phyloP scores from a whole-genome alignment of 35 echinoderm and acorn worm species.

The Holothuria glaberrima region DNA sequence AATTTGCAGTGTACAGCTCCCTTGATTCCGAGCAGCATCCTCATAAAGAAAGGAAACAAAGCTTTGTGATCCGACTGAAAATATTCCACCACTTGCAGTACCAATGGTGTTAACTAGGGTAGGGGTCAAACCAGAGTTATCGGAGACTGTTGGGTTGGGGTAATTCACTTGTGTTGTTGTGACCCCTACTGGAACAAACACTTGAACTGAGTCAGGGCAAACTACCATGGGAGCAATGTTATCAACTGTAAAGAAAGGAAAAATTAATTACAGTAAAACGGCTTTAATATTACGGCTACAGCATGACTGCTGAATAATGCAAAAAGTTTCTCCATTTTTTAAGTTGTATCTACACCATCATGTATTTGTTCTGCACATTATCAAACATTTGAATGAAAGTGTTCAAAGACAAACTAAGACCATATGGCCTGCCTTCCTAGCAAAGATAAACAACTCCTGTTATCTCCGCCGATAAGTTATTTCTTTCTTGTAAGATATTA shows the following conservation, averaged over 20 bases:
- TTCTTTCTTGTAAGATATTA: too few species aligned
- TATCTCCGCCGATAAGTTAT: too few species aligned
- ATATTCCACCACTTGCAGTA: not conserved
- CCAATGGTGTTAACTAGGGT: not conserved
- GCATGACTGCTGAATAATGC: too few species aligned
- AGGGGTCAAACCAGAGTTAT: slow-evolving; percentile 11
- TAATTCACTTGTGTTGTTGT: not conserved
- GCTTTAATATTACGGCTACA: too few species aligned
- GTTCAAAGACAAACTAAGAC: too few species aligned
- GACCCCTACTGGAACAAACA: not conserved
- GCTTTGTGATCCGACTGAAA: not conserved
- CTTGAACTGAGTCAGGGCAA: not conserved
- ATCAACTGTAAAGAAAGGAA: not conserved
- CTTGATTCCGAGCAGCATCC: slow-evolving; percentile 16
- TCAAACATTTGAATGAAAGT: too few species aligned
- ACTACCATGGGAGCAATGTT: not conserved
- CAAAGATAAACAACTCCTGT: too few species aligned
- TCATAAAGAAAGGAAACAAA: slow-evolving; percentile 19
- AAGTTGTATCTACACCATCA: too few species aligned
- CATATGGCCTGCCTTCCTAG: too few species aligned
- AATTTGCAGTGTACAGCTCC: not conserved
- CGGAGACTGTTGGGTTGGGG: not conserved
- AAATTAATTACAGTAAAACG: too few species aligned
- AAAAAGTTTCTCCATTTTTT: too few species aligned
- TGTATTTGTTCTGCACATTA: too few species aligned